Percentiles rank a stretch among this genome's conserved stretches.
Evolutionary conservation across 2,113 vertebrate genomes (phyloP).

Genomic region (Pseudopodoces humilis): DNA sequence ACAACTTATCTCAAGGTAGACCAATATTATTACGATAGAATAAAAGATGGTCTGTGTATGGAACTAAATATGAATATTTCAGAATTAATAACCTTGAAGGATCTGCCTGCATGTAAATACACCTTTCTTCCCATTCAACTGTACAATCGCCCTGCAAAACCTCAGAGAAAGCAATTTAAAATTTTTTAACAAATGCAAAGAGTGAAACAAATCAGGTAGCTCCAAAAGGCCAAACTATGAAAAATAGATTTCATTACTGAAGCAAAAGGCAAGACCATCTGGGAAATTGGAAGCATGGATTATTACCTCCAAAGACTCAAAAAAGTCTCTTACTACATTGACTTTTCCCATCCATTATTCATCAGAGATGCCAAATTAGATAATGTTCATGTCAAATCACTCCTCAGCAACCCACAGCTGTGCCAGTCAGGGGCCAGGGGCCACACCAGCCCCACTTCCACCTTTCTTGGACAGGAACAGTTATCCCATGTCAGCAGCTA

Average conservation of each 20-base stretch:
- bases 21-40: not conserved
- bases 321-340: not conserved
- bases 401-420: not conserved
- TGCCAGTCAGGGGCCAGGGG: not conserved
- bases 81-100: not conserved
- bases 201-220: not conserved
- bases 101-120: not conserved
- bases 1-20: not conserved
- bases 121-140: not conserved
- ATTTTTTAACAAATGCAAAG: not conserved
- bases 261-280: not conserved
- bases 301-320: not conserved
- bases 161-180: not conserved
- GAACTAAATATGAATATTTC: not conserved
- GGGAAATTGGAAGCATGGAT: slow-evolving; percentile 18
- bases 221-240: slow-evolving; percentile 22
- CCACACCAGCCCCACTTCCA: not conserved
- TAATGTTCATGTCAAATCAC: not conserved
- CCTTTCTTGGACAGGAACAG: not conserved
- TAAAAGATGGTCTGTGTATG: not conserved
- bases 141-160: not conserved
- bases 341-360: not conserved
- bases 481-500: not conserved
- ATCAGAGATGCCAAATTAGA: not conserved
- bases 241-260: slow-evolving; percentile 48